Evolutionary conservation across 92 coral and sea anemone species (phyloP).

Genomic region (Virgularia gustaviana): DNA sequence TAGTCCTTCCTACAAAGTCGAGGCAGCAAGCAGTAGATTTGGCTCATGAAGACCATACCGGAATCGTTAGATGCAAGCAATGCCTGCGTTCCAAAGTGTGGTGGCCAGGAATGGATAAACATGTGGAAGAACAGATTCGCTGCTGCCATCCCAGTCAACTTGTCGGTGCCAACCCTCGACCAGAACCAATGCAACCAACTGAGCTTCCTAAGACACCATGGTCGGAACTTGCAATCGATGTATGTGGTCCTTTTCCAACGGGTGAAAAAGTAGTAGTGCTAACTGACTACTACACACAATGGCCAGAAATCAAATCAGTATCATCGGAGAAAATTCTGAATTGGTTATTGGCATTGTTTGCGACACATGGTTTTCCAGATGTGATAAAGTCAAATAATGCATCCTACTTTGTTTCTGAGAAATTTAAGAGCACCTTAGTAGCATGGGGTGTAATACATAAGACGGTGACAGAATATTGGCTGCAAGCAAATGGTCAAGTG

Average conservation of each 20-base stretch:
- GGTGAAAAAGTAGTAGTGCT: slow-evolving; percentile 54
- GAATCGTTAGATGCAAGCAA: slow-evolving; percentile 51
- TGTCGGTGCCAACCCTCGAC: slow-evolving; percentile 30
- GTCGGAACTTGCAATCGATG: slow-evolving; percentile 49
- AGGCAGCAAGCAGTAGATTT: slow-evolving; percentile 36
- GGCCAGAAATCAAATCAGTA: slow-evolving; percentile 47
- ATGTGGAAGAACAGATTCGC: slow-evolving; percentile 37
- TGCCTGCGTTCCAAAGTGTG: slow-evolving; percentile 42
- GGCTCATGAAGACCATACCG: slow-evolving; percentile 50
- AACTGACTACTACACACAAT: slow-evolving; percentile 53
- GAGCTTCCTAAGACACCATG: slow-evolving; percentile 48
- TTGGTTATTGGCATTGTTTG: not conserved
- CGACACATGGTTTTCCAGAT: slow-evolving; percentile 34
- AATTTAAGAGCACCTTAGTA: slow-evolving; percentile 7
- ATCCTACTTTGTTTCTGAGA: slow-evolving; percentile 28
- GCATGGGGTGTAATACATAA: slow-evolving; percentile 28
- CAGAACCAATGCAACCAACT: slow-evolving; percentile 54
- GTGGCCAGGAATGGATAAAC: slow-evolving; percentile 50
- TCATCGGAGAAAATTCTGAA: slow-evolving; percentile 44
- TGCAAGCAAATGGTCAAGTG: slow-evolving; percentile 58
- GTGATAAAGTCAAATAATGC: slow-evolving; percentile 38
- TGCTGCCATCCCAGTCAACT: slow-evolving; percentile 44
- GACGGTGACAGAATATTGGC: slow-evolving; percentile 43
- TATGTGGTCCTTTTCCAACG: slow-evolving; percentile 64
- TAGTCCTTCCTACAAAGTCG: slow-evolving; percentile 42